phyloP scores from a whole-genome alignment of 2,797 vertebrate genomes.

The Phoebastria nigripes region DNA sequence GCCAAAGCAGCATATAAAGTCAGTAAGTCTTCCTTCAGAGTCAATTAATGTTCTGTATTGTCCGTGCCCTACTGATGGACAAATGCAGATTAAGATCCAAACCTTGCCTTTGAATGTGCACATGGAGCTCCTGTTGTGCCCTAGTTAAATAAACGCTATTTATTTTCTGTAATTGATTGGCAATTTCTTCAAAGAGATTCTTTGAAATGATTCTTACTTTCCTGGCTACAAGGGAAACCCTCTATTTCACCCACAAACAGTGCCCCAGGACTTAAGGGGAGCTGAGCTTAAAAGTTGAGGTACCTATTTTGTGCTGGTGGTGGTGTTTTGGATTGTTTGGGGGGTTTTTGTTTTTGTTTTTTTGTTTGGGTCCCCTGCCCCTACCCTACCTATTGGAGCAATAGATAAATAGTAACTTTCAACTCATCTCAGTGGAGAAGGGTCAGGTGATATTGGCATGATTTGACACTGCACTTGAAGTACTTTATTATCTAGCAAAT shows the following conservation, averaged over 20 bases:
- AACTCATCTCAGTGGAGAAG: neutral
- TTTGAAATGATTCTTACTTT: neutral
- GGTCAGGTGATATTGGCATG: neutral
- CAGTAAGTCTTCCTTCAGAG: neutral
- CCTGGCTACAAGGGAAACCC: neutral
- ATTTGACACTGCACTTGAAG: neutral
- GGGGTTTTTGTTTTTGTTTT: neutral
- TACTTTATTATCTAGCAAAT: neutral
- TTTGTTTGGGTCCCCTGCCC: neutral
- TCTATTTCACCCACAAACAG: neutral
- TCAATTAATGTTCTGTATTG: neutral
- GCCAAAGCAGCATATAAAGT: neutral
- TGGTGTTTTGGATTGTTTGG: neutral
- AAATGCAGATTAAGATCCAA: neutral
- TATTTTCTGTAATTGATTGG: neutral
- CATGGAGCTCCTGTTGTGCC: neutral
- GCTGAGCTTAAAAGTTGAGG: neutral
- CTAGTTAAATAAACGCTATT: neutral
- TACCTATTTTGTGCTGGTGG: neutral
- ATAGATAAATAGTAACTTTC: neutral
- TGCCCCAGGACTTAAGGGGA: neutral
- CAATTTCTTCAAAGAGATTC: neutral
- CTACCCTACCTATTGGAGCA: neutral
- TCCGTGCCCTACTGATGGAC: neutral
- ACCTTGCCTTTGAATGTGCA: neutral